Conservation (phyloP, 2,888 invertebrate genomes). For the Muschampia plurimacula region DNA sequence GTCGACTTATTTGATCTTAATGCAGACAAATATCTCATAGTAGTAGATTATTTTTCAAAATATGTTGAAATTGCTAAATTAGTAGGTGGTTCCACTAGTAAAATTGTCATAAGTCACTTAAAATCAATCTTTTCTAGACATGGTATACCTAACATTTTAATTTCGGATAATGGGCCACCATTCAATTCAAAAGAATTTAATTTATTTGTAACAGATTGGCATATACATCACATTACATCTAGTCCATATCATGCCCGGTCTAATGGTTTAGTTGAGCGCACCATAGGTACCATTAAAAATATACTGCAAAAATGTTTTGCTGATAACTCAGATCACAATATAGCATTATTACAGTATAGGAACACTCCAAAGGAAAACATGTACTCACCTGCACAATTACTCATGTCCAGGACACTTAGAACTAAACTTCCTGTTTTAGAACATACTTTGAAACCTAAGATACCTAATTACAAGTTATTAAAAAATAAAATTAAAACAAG, state of each 20-base stretch:
- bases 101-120: conserved; percentile 32
- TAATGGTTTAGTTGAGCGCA: conserved; percentile 23
- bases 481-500: conserved; percentile 10
- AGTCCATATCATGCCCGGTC: conserved; percentile 19
- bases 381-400: conserved; percentile 19
- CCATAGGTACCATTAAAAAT: conserved; percentile 17
- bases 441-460: neutral
- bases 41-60: conserved; percentile 40
- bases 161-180: conserved; percentile 19
- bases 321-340: conserved; percentile 19
- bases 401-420: conserved; percentile 16
- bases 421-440: conserved; percentile 15
- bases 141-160: conserved; percentile 34
- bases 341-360: conserved; percentile 27
- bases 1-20: conserved; percentile 40
- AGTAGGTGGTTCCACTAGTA: neutral
- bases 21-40: conserved; percentile 37
- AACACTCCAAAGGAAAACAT: conserved; percentile 14
- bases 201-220: conserved; percentile 3
- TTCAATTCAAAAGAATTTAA: neutral
- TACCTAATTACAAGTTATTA: conserved; percentile 5
- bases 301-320: conserved; percentile 18
- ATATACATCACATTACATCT: neutral
- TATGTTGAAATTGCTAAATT: conserved; percentile 18
- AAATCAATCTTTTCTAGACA: conserved; percentile 40